Base-by-base conservation (phyloP, 2,797 vertebrate genomes). In the Heliangelus exortis region DNA sequence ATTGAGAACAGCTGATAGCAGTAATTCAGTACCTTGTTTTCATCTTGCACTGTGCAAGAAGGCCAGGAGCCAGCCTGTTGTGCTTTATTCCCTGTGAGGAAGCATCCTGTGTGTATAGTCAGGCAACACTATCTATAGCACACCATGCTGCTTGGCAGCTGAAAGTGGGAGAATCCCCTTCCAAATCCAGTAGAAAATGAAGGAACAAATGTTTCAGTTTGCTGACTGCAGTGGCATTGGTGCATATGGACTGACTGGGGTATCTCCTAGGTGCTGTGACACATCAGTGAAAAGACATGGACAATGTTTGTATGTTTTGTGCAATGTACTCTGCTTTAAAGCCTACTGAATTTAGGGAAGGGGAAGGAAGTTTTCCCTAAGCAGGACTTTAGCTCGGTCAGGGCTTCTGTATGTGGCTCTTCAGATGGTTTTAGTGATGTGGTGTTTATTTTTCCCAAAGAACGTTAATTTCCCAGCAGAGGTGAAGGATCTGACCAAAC, bases 401-500 rank as follows among this genome's bases (percentile, higher is more conserved):
- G 41, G 36, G 58, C 8, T 59, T 48, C 65, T 86, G 73, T 43
- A 2, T 10, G 54, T 31, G 59, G 28, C 68, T 93, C 31, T 73
- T 22, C 36, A 74, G 68, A 66, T 71, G 63, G 41, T 92, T 89
- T 83, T 84, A 92, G 81, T 97, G 88, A 97, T 97, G 74, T 63
- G 45, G 45, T 77, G 89, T 81, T 96, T 98, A 78, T 98, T 75
- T 97, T 96, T 95, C 95, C 96, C 96, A 96, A 98, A 99, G 98
- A 98, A 98, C 96, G 97, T 98, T 89, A 95, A 98, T 84, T 99
- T 99, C 96, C 98, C 98, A 63, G 98, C 98, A 71, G 98, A 99
- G 80, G 98, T 99, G 65, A 99, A 99, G 97, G 98, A 99, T 82
- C 96, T 99, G 80, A 99, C 98, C 39, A 99, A 99, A 89, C 98